phyloP scores from a whole-genome alignment of 1,140 invertebrate species.

The Notospermus geniculatus region DNA sequence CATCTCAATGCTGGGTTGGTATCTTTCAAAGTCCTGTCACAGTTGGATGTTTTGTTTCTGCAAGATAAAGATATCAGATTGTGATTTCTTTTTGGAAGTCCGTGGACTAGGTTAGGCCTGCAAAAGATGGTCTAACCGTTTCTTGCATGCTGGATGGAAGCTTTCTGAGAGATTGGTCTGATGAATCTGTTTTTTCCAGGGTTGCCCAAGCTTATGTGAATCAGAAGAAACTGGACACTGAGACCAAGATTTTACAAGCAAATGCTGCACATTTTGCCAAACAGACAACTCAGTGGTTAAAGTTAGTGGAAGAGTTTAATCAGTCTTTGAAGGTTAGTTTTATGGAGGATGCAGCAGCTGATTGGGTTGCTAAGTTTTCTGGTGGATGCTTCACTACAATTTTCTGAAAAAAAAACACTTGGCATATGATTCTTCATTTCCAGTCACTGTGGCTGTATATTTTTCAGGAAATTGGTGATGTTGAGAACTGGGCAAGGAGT shows the following conservation, averaged over 20 bases:
- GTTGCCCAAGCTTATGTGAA: constrained; percentile 98
- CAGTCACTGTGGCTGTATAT: too few relatives aligned
- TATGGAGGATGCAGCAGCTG: too few relatives aligned
- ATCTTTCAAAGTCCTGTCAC: background rate
- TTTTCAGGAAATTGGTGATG: constrained; percentile 88
- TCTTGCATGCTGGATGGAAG: background rate
- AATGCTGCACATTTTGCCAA: constrained; percentile 93
- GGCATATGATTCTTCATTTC: too few relatives aligned
- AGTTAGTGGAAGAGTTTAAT: constrained; percentile 91
- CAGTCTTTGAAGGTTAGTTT: constrained; percentile 77
- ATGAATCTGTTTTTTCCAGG: constrained; percentile 59
- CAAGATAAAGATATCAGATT: background rate
- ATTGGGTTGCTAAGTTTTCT: too few relatives aligned
- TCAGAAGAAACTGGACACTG: constrained; percentile 93
- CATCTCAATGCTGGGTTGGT: constrained; percentile 94
- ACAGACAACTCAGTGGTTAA: constrained; percentile 94
- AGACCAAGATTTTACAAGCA: constrained; percentile 93
- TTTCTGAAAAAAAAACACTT: too few relatives aligned
- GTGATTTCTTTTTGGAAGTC: background rate
- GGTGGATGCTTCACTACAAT: too few relatives aligned
- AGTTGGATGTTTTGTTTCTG: background rate
- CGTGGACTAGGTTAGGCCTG: background rate
- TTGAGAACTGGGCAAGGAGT: constrained; percentile 96
- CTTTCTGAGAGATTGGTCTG: background rate
- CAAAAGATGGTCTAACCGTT: background rate